phyloP scores from a whole-genome alignment of 2,113 vertebrate genomes.

The Orientallactaga bullata region DNA sequence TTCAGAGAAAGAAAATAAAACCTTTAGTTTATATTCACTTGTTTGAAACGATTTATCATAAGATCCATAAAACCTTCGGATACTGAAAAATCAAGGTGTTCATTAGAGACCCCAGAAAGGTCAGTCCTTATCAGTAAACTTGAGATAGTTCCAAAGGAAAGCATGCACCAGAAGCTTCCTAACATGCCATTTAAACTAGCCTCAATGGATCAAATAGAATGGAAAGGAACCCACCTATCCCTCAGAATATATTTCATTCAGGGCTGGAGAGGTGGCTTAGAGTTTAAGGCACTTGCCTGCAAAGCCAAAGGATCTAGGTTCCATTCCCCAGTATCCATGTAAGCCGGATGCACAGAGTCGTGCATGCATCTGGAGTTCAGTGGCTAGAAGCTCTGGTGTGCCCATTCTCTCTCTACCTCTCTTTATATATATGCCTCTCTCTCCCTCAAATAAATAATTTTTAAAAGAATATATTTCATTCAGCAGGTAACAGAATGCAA shows the following conservation, averaged over 20 bases:
- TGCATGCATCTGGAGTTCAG: too few species aligned
- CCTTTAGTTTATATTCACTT: background rate
- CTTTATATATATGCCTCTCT: too few species aligned
- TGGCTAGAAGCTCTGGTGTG: too few species aligned
- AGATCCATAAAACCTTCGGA: background rate
- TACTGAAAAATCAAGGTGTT: background rate
- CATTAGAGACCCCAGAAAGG: background rate
- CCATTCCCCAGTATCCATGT: too few species aligned
- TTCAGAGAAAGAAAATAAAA: conserved; percentile 12
- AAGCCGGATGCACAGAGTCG: too few species aligned
- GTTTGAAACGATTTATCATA: conserved; percentile 28
- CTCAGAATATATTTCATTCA: background rate
- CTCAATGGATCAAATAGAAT: background rate
- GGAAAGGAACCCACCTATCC: background rate
- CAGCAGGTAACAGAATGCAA: background rate
- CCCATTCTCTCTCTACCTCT: too few species aligned
- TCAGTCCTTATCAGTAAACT: background rate
- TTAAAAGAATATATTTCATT: background rate
- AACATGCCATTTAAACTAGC: background rate
- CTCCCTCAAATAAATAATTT: too few species aligned
- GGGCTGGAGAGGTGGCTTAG: too few species aligned
- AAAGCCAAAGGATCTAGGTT: too few species aligned
- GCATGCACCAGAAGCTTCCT: background rate
- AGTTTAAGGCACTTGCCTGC: too few species aligned
- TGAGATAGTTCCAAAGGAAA: background rate